These are phyloP conservation scores for Molossus alvarezi DNA, from an alignment of 2,797 vertebrate species.

Conservation along the genomic window DNA sequence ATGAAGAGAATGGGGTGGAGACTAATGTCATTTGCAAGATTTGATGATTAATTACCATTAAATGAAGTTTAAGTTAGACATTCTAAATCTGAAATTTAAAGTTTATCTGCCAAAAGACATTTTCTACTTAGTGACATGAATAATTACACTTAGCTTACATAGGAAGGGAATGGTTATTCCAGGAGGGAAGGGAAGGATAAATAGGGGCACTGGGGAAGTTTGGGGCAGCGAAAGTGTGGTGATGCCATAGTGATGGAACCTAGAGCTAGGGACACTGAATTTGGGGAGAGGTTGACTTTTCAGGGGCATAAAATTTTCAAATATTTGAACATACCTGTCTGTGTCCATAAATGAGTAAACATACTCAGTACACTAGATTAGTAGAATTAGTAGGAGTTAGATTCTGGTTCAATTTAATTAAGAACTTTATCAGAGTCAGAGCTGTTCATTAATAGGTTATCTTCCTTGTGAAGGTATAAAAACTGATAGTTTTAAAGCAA, in stretches of 20 bases:
- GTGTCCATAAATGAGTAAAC: conserved; percentile 49
- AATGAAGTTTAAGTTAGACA: not conserved
- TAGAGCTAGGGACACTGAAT: not conserved
- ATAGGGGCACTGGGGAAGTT: too few species aligned
- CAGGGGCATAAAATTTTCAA: conserved; percentile 42
- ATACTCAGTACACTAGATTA: too few species aligned
- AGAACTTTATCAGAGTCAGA: conserved; percentile 2
- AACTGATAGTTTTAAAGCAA: not conserved
- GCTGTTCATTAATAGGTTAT: not conserved
- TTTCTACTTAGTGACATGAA: not conserved
- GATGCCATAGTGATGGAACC: not conserved
- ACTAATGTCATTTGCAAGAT: not conserved
- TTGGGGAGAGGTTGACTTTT: conserved; percentile 52
- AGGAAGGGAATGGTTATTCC: not conserved
- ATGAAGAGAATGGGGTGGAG: not conserved
- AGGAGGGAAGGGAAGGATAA: too few species aligned
- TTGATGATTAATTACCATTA: conserved; percentile 7
- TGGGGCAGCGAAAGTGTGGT: too few species aligned
- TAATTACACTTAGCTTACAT: conserved; percentile 24
- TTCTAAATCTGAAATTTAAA: conserved; percentile 47
- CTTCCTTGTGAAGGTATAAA: not conserved
- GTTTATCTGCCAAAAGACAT: not conserved
- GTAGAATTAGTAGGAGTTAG: not conserved
- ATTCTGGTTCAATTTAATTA: conserved; percentile 47
- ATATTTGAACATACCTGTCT: conserved; percentile 68